A percentile compares a stretch with the other conserved stretches of the same genome.
Conservation (phyloP, 2,888 invertebrate genomes). For the Heliconius erato region DNA sequence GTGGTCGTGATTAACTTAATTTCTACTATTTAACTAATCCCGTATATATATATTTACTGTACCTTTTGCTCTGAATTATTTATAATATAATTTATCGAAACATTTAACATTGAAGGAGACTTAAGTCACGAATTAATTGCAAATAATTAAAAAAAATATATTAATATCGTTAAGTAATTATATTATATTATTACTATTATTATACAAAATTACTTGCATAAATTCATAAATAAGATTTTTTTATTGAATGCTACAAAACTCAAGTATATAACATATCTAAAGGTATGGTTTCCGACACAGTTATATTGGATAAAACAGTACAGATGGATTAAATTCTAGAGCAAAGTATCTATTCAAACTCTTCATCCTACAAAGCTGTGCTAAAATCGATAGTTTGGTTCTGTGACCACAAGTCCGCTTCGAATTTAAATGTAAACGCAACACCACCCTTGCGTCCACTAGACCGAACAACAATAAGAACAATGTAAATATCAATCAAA, state of each 20-base stretch:
- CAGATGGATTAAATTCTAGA: not conserved
- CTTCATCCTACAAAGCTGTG: slow-evolving; percentile 31
- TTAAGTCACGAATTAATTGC: too few relatives aligned
- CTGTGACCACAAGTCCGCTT: slow-evolving; percentile 18
- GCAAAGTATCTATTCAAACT: slow-evolving; percentile 29
- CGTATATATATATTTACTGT: too few relatives aligned
- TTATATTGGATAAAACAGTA: not conserved
- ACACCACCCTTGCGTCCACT: not conserved
- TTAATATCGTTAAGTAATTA: too few relatives aligned
- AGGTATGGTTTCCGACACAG: not conserved
- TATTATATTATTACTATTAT: too few relatives aligned
- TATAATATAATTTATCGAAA: too few relatives aligned
- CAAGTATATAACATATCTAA: not conserved
- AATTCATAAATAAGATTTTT: not conserved
- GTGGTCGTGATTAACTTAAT: too few relatives aligned
- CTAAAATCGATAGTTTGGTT: slow-evolving; percentile 9
- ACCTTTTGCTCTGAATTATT: too few relatives aligned
- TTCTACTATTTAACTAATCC: too few relatives aligned
- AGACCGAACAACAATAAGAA: slow-evolving; percentile 2
- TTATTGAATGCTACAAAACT: slow-evolving; percentile 26
- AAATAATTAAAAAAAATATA: too few relatives aligned
- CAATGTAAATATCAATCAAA: not conserved
- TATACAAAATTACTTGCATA: too few relatives aligned
- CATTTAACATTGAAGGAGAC: too few relatives aligned
- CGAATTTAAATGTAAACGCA: slow-evolving; percentile 22